Evolutionary conservation across 2,113 vertebrate species (phyloP), one percentile per base, ranked within the genome.

Genomic region (Ia io): DNA sequence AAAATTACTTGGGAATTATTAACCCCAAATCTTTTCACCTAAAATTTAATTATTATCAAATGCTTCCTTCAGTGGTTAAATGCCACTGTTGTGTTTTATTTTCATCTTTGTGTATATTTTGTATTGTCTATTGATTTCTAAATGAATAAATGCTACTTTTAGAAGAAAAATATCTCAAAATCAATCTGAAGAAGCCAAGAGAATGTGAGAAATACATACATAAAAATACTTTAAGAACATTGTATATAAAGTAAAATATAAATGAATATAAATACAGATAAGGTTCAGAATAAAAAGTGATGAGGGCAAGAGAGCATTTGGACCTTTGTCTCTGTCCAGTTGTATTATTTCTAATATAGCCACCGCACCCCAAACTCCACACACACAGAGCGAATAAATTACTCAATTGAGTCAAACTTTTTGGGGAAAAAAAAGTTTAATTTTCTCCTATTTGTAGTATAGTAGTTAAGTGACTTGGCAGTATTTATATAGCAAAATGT

Each of bases 91-190:
- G 5, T 73, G n/a, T 91, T 88, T 96, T 86, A 37, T 88, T 95
- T 91, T 96, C 25, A 74, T 88, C 53, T 91, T 82, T 78, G 65
- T 86, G 37, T 63, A 44, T 77, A 83, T 92, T 92, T 76, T 56
- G 17, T 87, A 5, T 74, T 51, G 9, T 30, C 40, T 82, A 12
- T 37, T 70, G 9, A 90, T 94, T 84, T 83, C 44, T 47, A 56
- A 35, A 65, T 83, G 30, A 86, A 78, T 70, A 25, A 28, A 11
- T 65, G n/a, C 28, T 88, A 35, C 59, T 59, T 76, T 79, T 74
- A 40, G 69, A 94, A 79, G 30, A 40, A 67, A 56, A 65, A 44
- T 28, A 61, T 79, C 65, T 63, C 18, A 28, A 32, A 77, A 73
- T 53, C 82, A 92, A 63, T 20, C 76, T 61, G 47, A 71, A 86